Conservation (phyloP, 2,113 vertebrate species). For the Gambusia holbrooki region DNA sequence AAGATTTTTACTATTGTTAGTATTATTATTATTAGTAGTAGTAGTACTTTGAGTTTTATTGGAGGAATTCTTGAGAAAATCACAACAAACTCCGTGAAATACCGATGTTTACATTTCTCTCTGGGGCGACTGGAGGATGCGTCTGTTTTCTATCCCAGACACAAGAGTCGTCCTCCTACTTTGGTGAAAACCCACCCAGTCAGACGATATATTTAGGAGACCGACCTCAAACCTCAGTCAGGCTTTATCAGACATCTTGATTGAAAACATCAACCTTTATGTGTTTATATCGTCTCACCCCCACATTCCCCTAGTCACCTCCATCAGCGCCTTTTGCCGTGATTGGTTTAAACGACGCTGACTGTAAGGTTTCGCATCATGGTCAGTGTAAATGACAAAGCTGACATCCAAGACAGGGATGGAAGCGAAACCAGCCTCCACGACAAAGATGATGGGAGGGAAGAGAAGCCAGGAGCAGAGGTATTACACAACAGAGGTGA, state of each 20-base stretch:
- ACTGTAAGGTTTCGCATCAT: conserved; percentile 30
- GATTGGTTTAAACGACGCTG: conserved; percentile 41
- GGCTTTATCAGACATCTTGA: conserved; percentile 30
- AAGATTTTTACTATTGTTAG: conserved; percentile 23
- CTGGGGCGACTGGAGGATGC: conserved; percentile 12
- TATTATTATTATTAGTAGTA: background rate
- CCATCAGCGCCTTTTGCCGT: conserved; percentile 1
- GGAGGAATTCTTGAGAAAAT: conserved; percentile 45
- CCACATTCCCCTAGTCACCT: conserved; percentile 8
- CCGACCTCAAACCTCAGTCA: conserved; percentile 17
- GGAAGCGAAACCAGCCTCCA: conserved; percentile 37
- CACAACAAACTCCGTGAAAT: conserved; percentile 35
- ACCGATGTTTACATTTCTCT: conserved; percentile 68
- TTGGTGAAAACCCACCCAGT: conserved; percentile 35
- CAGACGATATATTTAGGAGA: conserved; percentile 35
- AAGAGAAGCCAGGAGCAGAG: background rate
- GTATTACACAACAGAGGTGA: conserved; percentile 29
- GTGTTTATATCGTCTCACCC: conserved; percentile 4
- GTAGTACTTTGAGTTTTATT: conserved; percentile 18
- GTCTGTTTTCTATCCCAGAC: conserved; percentile 59
- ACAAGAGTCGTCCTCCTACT: conserved; percentile 49
- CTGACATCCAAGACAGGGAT: conserved; percentile 55
- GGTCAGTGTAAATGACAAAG: conserved; percentile 55
- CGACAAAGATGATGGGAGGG: conserved; percentile 10
- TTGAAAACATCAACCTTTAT: conserved; percentile 11